Conservation (phyloP, 2,113 vertebrate species). For the Rhodinocichla rosea region DNA sequence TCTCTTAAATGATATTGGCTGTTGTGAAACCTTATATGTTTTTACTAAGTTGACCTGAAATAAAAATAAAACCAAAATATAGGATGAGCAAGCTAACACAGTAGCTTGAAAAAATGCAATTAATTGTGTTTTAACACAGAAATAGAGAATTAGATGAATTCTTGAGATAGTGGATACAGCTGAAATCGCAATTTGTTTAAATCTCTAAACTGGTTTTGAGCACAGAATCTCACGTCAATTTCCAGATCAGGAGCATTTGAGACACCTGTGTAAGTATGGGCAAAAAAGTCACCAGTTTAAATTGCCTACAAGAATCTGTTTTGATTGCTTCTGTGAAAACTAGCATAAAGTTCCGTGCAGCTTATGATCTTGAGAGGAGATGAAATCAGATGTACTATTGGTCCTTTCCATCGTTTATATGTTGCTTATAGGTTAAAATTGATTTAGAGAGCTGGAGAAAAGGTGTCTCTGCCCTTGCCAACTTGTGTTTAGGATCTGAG, state of each 20-base stretch:
- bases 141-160: background rate
- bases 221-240: background rate
- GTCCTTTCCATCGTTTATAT: background rate
- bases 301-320: background rate
- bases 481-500: background rate
- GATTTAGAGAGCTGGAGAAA: background rate
- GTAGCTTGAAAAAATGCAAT: background rate
- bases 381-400: background rate
- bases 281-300: background rate
- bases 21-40: background rate
- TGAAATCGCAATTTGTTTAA: background rate
- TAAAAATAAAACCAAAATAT: background rate
- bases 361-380: background rate
- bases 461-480: background rate
- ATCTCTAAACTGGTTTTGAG: background rate
- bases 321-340: background rate
- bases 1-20: background rate
- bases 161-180: background rate
- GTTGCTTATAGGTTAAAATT: background rate
- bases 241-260: background rate
- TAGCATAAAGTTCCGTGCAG: background rate
- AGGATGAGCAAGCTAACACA: background rate
- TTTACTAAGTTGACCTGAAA: background rate
- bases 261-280: background rate
- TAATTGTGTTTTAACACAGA: background rate